phyloP scores from a whole-genome alignment of 2,797 vertebrate genomes.

The Gymnopithys bicolor region DNA sequence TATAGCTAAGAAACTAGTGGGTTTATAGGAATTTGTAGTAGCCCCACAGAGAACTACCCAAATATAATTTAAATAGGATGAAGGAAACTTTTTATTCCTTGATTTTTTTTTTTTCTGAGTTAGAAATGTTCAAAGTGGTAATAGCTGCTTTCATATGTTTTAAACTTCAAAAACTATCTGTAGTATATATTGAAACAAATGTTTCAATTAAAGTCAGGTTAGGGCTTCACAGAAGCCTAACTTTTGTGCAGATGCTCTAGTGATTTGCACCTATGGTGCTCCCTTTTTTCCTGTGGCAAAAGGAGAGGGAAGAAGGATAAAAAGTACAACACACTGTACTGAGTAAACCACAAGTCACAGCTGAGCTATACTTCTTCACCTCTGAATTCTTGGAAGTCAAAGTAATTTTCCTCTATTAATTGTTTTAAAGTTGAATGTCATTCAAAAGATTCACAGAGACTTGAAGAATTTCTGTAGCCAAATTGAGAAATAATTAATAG shows the following conservation, averaged over 20 bases:
- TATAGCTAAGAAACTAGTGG: slow-evolving; percentile 45
- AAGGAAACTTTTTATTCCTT: slow-evolving; percentile 44
- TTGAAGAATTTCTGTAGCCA: background rate
- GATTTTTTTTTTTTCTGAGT: background rate
- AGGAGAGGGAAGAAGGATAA: background rate
- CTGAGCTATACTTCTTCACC: background rate
- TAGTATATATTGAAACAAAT: slow-evolving; percentile 31
- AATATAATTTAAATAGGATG: slow-evolving; percentile 24
- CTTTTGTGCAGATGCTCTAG: background rate
- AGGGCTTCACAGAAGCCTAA: slow-evolving; percentile 7
- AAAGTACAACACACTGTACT: background rate
- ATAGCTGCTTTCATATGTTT: slow-evolving; percentile 19
- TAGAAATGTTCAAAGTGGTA: slow-evolving; percentile 37
- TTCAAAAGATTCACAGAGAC: background rate
- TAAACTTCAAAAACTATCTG: slow-evolving; percentile 13
- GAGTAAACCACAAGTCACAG: background rate
- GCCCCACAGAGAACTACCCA: slow-evolving; percentile 49
- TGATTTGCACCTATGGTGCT: background rate
- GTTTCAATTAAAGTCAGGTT: slow-evolving; percentile 31
- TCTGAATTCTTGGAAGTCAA: slow-evolving; percentile 12
- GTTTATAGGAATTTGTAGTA: slow-evolving; percentile 65
- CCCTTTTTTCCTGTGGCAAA: background rate
- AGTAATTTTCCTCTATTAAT: background rate
- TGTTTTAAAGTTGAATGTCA: background rate
- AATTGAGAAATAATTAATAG: background rate